Evolutionary conservation across 2,888 invertebrate genomes (phyloP), one percentile per base, ranked within the genome.

Genomic region (Trissolcus japonicus): DNA sequence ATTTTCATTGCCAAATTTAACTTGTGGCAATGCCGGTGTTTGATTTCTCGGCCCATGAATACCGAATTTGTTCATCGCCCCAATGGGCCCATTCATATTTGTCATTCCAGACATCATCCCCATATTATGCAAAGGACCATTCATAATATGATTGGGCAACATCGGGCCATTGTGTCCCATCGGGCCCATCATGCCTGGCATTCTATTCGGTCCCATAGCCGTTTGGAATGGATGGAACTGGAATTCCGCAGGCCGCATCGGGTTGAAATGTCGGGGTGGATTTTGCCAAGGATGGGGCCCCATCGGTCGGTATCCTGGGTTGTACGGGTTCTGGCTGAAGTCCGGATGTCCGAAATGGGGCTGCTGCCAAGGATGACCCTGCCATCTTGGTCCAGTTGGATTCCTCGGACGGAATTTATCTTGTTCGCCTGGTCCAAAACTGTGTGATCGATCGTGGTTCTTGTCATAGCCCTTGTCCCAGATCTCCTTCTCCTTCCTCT

Each of bases 401-500:
- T 84, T 75, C 7, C 75, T 2, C 83, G 86, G 41, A 76, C 84
- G 21, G 80, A 78, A 74, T 35, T 78, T 78, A 4, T 78, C 73
- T 1, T 14, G 9, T 0, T 69, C 72, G 11, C 1, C 13, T 0
- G 66, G 51, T 0, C 65, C 73, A n/a, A 84, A 86, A 11, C 69
- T 74, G 3, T 84, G 69, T 0, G 82, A 66, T 13, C 84, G 81
- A n/a, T 86, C 85, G 1, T 83, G 72, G 53, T 82, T 83, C 56
- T 84, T 71, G 6, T 83, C 83, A 1, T 83, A 79, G 14, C 84
- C 84, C 51, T 83, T 86, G 55, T 85, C 87, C 88, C 87, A 88
- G 14, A 87, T 90, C 84, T 93, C 93, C 19, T 92, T 93, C 73
- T 94, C 95, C 43, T 93, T 92, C 56, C 94, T 91, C 81, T 95